phyloP scores from a whole-genome alignment of 2,888 invertebrate species.

The Conistra vaccinii region DNA sequence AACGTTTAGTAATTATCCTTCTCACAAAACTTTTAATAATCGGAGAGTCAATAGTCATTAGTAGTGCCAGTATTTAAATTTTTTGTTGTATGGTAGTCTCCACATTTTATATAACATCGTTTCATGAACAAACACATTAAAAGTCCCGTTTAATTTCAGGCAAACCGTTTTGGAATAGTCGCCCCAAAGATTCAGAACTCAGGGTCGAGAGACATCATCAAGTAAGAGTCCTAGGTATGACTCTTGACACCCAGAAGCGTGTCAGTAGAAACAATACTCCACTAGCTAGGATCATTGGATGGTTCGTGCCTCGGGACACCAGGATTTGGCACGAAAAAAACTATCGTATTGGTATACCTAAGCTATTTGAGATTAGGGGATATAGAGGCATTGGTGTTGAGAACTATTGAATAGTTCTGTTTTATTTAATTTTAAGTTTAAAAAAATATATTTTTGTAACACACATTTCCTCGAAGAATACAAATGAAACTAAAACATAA shows the following conservation, averaged over 20 bases:
- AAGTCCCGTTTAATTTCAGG: not conserved
- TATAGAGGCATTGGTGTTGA: not conserved
- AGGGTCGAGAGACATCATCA: not conserved
- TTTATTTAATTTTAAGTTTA: too few relatives aligned
- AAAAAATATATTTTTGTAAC: too few relatives aligned
- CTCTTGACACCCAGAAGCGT: not conserved
- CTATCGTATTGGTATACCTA: not conserved
- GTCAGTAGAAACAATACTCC: not conserved
- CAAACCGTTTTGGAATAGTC: not conserved
- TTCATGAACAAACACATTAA: not conserved
- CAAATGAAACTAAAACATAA: too few relatives aligned
- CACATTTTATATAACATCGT: too few relatives aligned
- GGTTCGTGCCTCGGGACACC: not conserved
- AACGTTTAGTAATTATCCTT: too few relatives aligned
- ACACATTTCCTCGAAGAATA: too few relatives aligned
- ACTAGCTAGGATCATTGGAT: not conserved
- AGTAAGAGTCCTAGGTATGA: not conserved
- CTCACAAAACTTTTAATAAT: too few relatives aligned
- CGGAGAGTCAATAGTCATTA: too few relatives aligned
- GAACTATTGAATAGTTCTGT: not conserved
- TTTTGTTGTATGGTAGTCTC: too few relatives aligned
- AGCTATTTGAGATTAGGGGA: not conserved
- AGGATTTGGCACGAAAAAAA: not conserved
- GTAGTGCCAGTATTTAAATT: too few relatives aligned
- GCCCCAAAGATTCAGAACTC: not conserved